Base-by-base conservation (phyloP, 2,888 invertebrate genomes). In the Macrosoma leucophasiata region DNA sequence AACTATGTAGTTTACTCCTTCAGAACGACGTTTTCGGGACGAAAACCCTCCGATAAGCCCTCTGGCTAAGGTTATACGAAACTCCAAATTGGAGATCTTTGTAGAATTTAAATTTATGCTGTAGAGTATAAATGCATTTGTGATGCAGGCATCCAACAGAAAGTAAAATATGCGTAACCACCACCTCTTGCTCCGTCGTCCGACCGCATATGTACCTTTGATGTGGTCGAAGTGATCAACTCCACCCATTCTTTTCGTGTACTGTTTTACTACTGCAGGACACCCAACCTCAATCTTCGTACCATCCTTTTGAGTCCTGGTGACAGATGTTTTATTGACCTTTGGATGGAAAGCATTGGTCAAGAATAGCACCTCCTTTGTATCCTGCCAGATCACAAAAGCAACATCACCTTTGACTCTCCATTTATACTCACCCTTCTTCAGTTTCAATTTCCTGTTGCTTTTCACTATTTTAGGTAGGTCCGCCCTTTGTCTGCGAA, bases 91-190 rank as follows among this genome's bases (percentile, higher is more conserved):
- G n/a, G n/a, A n/a, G n/a, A n/a, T n/a, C n/a, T n/a, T n/a, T n/a
- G n/a, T n/a, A n/a, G n/a, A n/a, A n/a, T n/a, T n/a, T n/a, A n/a
- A n/a, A n/a, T n/a, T n/a, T n/a, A n/a, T n/a, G n/a, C n/a, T n/a
- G n/a, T n/a, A n/a, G n/a, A n/a, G n/a, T n/a, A 14, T 15, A 18
- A 13, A 19, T 29, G 18, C 6, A 29, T 25, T 25, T 1, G 15
- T 25, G 1, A 28, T 19, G n/a, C 5, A 2, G 2, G 9, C 3
- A 18, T 18, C 28, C 4, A 25, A 9, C 15, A 15, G n/a, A 5
- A 25, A 25, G 34, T 52, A 48, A 20, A 58, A 49, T 13, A 59
- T 43, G 34, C 56, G 28, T 55, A 57, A 54, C 61, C 57, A 58
- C 29, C 33, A 59, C 44, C 58, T 56, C 25, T 58, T 22, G 1